phyloP scores from a whole-genome alignment of 2,797 vertebrate species.

The Pipistrellus pipistrellus region DNA sequence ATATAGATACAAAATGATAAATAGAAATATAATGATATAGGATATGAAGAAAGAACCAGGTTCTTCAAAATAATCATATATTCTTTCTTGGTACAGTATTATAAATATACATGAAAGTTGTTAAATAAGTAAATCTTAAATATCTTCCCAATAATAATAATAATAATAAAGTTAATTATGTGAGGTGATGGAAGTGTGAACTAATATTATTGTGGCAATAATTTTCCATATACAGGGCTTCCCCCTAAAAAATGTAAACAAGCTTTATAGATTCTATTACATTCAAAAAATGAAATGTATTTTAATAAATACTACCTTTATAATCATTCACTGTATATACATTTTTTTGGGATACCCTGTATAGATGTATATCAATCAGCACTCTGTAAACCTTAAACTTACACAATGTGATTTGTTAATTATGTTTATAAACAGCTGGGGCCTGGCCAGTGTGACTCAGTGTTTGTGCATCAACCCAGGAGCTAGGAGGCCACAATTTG shows the following conservation, averaged over 20 bases:
- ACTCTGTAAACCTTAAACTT: neutral
- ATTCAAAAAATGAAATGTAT: too few species aligned
- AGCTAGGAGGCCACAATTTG: too few species aligned
- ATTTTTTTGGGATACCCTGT: neutral
- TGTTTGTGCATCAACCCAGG: too few species aligned
- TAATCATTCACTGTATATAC: too few species aligned
- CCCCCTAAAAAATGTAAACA: too few species aligned
- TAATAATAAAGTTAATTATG: neutral
- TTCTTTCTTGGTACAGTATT: neutral
- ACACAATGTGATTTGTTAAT: neutral
- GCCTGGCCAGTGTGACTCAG: too few species aligned
- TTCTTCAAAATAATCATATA: neutral
- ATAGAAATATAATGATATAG: neutral
- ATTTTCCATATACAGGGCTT: neutral
- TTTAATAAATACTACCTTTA: too few species aligned
- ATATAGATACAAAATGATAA: neutral
- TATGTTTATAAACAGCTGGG: neutral
- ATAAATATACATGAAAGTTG: neutral
- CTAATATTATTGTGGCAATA: neutral
- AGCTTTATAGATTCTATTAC: too few species aligned
- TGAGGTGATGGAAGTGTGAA: neutral
- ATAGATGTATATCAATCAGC: neutral
- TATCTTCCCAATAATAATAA: neutral
- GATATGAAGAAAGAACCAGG: rapidly evolving
- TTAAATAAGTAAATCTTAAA: neutral